These are phyloP conservation scores for Cataglyphis livida DNA, from an alignment of 2,888 invertebrate genomes.

Conservation along the genomic window DNA sequence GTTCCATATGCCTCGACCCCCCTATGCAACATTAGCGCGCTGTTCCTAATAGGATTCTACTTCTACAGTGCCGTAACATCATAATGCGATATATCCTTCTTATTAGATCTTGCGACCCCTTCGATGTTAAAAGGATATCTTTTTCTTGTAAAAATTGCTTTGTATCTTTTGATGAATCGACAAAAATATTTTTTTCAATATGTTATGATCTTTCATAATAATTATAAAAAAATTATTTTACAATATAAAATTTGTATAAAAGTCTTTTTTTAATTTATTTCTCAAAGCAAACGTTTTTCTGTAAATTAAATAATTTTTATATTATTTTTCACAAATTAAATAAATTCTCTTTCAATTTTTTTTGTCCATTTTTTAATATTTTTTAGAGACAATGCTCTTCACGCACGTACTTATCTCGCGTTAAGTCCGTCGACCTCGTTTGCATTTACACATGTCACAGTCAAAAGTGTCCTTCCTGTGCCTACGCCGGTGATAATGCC, in stretches of 20 bases:
- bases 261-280: neutral
- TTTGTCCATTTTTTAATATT: neutral
- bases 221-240: neutral
- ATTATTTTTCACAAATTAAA: neutral
- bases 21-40: constrained; percentile 71
- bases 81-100: constrained; percentile 19
- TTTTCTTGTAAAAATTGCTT: neutral
- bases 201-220: neutral
- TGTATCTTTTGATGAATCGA: neutral
- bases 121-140: neutral
- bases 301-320: neutral
- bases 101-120: neutral
- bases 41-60: constrained; percentile 72
- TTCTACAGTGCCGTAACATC: constrained; percentile 53
- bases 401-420: neutral
- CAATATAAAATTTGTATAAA: neutral
- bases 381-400: neutral
- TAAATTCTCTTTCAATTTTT: neutral
- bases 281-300: neutral
- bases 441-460: constrained; percentile 23
- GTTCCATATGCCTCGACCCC: constrained; percentile 77
- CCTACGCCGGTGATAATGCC: constrained; percentile 79
- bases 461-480: constrained; percentile 61
- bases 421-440: constrained; percentile 27
- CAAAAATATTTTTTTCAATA: neutral